A percentile compares a stretch with the other conserved stretches of the same genome.
phyloP scores from a whole-genome alignment of 2,888 invertebrate genomes.

The Serripes groenlandicus region DNA sequence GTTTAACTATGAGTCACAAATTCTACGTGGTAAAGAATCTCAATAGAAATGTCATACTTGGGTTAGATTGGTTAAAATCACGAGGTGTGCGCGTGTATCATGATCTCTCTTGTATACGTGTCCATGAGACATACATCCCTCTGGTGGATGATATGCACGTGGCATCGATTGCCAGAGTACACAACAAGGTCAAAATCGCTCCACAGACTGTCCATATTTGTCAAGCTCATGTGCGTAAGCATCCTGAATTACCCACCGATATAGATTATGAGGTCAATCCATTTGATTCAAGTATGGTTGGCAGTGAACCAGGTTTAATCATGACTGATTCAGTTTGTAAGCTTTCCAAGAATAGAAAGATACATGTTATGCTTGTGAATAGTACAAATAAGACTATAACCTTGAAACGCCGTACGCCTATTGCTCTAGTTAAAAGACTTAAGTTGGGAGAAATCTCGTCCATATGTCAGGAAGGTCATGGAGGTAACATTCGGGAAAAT shows the following conservation, averaged over 20 bases:
- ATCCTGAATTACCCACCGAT: background rate
- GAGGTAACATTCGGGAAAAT: too few species aligned
- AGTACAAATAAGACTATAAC: too few species aligned
- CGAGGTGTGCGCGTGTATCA: constrained; percentile 35
- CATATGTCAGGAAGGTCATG: too few species aligned
- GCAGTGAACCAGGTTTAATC: background rate
- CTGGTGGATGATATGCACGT: constrained; percentile 15
- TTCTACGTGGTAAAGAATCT: constrained; percentile 15
- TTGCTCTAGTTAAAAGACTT: too few species aligned
- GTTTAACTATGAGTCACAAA: constrained; percentile 19
- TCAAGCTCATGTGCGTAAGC: background rate
- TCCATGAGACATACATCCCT: constrained; percentile 13
- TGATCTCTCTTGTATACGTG: constrained; percentile 26
- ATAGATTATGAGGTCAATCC: background rate
- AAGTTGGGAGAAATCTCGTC: too few species aligned
- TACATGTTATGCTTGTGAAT: too few species aligned
- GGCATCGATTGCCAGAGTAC: background rate
- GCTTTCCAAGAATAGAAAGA: too few species aligned
- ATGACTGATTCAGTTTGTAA: background rate
- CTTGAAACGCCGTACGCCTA: too few species aligned
- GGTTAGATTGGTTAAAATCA: constrained; percentile 31
- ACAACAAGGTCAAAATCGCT: background rate
- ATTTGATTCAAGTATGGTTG: background rate
- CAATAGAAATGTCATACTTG: constrained; percentile 48
- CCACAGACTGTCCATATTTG: constrained; percentile 8